These are phyloP conservation scores for Knipowitschia caucasica DNA, from an alignment of 2,797 vertebrate species.

Conservation along the genomic window DNA sequence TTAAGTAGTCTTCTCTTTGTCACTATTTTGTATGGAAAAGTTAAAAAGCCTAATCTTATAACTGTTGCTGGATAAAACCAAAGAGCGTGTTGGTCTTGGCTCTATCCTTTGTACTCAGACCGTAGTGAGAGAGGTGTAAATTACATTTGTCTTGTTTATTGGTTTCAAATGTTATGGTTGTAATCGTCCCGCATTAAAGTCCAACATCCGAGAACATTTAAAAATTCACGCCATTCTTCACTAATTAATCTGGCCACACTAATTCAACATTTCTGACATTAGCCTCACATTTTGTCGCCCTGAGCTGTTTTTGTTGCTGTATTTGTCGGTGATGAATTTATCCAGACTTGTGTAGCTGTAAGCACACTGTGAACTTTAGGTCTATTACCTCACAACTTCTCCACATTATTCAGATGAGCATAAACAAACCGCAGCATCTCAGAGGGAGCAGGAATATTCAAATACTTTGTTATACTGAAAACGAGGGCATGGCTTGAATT, in stretches of 20 bases:
- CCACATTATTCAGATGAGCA: constrained; percentile 47
- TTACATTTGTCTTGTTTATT: no score
- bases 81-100: no score
- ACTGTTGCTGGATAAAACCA: no score
- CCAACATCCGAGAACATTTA: no score
- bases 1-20: no score
- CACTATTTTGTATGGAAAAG: no score
- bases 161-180: no score
- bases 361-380: constrained; percentile 38
- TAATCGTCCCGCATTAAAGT: no score
- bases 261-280: constrained; percentile 1
- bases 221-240: not conserved
- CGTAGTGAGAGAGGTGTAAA: no score
- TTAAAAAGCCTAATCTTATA: no score
- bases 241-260: not conserved
- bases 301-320: not conserved
- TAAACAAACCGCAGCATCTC: constrained; percentile 29
- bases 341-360: constrained; percentile 28
- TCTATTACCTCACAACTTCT: constrained; percentile 18
- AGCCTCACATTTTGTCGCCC: constrained; percentile 7
- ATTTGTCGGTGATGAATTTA: constrained; percentile 24
- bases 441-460: constrained; percentile 6
- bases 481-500: not conserved
- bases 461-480: not conserved
- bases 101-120: no score